These are phyloP conservation scores for Manacus vitellinus DNA, from an alignment of 2,113 vertebrate species.

Conservation along the genomic window DNA sequence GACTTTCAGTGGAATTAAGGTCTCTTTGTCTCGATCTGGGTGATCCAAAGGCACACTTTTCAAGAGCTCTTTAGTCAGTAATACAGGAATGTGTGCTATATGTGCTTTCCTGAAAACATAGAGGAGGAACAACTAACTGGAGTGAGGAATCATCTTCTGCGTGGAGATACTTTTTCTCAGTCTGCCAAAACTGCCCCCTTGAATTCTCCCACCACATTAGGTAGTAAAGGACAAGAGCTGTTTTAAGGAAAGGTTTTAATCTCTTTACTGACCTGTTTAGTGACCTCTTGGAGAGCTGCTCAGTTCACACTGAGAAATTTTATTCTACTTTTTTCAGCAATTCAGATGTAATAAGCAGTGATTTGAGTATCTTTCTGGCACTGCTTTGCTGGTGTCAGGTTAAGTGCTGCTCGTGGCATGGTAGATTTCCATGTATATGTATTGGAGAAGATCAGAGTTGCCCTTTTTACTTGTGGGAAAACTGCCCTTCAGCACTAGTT, in stretches of 20 bases:
- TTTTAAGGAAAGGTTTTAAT: neutral
- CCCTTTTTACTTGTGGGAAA: neutral
- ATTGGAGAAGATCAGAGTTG: neutral
- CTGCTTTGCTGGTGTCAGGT: neutral
- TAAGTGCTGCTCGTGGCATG: neutral
- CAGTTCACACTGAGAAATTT: neutral
- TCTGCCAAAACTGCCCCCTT: neutral
- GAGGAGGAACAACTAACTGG: neutral
- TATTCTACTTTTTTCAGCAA: neutral
- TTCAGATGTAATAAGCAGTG: neutral
- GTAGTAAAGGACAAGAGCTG: neutral
- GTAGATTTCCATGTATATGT: rapidly evolving
- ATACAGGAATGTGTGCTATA: neutral
- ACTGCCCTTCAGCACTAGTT: neutral
- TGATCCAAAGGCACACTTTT: neutral
- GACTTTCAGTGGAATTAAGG: neutral
- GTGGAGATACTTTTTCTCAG: neutral
- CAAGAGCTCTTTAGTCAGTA: neutral
- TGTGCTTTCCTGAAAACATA: neutral
- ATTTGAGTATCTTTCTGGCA: neutral
- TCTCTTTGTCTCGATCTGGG: neutral
- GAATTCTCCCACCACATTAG: neutral
- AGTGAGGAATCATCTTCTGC: neutral
- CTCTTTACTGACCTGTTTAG: neutral
- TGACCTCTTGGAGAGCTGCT: neutral